Evolutionary conservation across 1,140 invertebrate species (phyloP), one percentile per base, ranked within the genome.

Genomic region (Cardiocondyla obscurior): DNA sequence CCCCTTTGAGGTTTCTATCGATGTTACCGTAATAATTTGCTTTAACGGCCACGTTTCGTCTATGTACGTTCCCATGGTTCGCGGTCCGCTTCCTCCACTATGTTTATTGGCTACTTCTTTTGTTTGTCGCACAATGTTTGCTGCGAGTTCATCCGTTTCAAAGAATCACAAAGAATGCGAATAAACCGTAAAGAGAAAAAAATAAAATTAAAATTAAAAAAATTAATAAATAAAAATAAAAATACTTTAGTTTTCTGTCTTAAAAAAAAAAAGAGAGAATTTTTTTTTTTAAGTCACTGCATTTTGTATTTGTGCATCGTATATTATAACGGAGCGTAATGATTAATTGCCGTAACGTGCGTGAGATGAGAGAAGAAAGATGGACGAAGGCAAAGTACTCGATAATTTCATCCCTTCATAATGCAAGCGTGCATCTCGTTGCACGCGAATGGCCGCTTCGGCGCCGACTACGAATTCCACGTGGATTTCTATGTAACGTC

Each of bases 401-500:
- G 70, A 82, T 82, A 74, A 82, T 62, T 60, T 82, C 44, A 74
- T 74, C 81, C 72, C 57, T 82, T 74, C 67, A 76, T 82, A 82
- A 82, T 82, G 81, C 81, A 82, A 28, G 36, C 67, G 44, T 51
- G 44, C 57, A 77, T 82, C 70, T 82, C 57, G 55, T 53, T 53
- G 74, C 58, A 67, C 44, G 46, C 60, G 74, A 77, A 77, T 77
- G 60, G 19, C 60, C 42, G 55, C 46, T 42, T 46, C 49, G 33
- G 46, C 67, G 49, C 76, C 69, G 58, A 12, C 28, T 49, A 39
- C 16, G 64, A 88, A 87, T 76, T 85, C 67, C 69, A 81, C 46
- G 36, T 69, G 81, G 87, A 88, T 64, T 83, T 83, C 51, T 28
- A 81, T 81, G 86, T 88, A 88, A 88, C 30, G 64, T 85, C 84